Evolutionary conservation across 2,797 vertebrate genomes (phyloP), one percentile per base, ranked within the genome.

Genomic region (Anabacerthia variegaticeps): DNA sequence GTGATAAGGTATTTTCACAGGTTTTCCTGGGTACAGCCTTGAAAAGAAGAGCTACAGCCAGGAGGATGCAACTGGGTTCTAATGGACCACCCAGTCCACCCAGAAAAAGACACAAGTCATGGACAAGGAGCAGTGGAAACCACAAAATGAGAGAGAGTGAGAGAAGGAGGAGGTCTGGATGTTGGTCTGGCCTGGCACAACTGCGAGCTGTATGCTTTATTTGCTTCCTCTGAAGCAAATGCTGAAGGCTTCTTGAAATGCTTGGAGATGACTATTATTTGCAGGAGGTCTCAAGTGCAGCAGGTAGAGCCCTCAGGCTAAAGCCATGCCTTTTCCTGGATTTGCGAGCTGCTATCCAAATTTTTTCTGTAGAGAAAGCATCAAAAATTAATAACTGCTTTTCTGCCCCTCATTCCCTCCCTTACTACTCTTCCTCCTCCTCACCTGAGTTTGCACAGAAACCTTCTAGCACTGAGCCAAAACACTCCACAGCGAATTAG

Each of bases 341-440:
- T 52, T 69, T 87, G 28, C 0, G 1, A 95, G 78, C 76, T 78
- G 54, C 58, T 77, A 89, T 95, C 94, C 80, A 74, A 34, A 85
- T 91, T 96, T 96, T 96, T 88, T 95, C 51, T 73, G 65, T 26
- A 93, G 48, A 63, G 66, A 76, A 89, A 51, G 30, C 41, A 82
- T 67, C 79, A 85, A 92, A 93, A 87, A 82, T 63, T 0, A 92
- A 72, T 85, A 81, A 43, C 17, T 4, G 0, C 43, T 94, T 71
- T 74, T 13, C 46, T 86, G 14, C 52, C 34, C 20, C 15, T 51
- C 36, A 49, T 68, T 65, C n/a, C 19, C 11, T 91, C 39, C 36
- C 32, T 56, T 44, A 14, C 18, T 28, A 17, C 15, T 58, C 39
- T 75, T 68, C n/a, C 63, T 43, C 6, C 8, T 90, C 62, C 41